These are phyloP conservation scores for Sylvilagus floridanus DNA, from an alignment of 2,797 vertebrate species.

Conservation along the genomic window DNA sequence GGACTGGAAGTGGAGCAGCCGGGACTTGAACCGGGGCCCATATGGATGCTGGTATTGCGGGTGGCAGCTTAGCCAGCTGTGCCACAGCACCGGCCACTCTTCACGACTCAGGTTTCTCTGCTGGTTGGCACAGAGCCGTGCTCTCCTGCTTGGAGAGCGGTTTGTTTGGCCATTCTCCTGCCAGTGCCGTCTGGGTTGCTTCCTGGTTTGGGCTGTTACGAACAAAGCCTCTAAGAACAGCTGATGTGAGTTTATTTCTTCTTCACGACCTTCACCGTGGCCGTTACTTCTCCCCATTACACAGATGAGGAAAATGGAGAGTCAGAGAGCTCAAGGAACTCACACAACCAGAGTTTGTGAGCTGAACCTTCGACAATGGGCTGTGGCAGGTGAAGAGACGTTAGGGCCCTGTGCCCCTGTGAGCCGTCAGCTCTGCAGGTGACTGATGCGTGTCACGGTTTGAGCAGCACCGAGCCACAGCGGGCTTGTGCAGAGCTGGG, in stretches of 20 bases:
- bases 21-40: too few species aligned
- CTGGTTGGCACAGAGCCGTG: too few species aligned
- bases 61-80: too few species aligned
- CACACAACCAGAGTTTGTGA: neutral
- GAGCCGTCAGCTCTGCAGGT: neutral
- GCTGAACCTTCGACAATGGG: neutral
- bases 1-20: too few species aligned
- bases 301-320: neutral
- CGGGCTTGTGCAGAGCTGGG: neutral
- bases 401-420: neutral
- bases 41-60: too few species aligned
- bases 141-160: too few species aligned
- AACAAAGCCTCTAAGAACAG: neutral
- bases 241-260: neutral
- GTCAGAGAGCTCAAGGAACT: constrained; percentile 5
- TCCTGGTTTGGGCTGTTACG: neutral
- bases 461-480: neutral
- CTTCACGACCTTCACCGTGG: neutral
- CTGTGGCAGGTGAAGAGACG: neutral
- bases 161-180: neutral
- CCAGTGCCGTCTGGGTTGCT: neutral
- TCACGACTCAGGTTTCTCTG: too few species aligned
- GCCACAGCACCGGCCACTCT: too few species aligned
- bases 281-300: neutral
- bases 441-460: fast-evolving